Base-by-base conservation (phyloP, 1,140 invertebrate genomes). In the Chrysomallon squamiferum region DNA sequence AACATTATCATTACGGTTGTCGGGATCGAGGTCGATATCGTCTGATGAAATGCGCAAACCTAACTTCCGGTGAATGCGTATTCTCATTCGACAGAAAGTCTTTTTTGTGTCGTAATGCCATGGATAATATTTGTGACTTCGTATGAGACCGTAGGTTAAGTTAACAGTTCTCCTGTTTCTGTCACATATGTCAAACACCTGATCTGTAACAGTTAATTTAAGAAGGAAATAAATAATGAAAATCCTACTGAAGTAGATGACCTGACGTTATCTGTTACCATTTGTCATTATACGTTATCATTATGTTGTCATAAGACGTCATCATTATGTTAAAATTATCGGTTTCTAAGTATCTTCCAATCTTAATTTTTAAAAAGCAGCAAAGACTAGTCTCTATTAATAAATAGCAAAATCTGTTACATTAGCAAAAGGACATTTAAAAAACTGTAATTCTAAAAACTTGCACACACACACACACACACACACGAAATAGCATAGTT, bases 1-100 rank as follows among this genome's bases (percentile, higher is more conserved):
- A 25, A 67, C 1, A 18, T 56, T 18, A 41, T 67, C 65, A 13
- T 45, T 45, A 35, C 25, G 32, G 9, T 5, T 41, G 41, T 57
- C 54, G 2, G 50, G 59, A n/a, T 60, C 35, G n/a, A 67, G 41
- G 41, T 67, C 65, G 22, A 67, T 15, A 41, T 67, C 29, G 4
- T 58, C 20, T 18, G 59, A 41, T 29, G n/a, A 25, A n/a, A 67
- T 43, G 50, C 65, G 59, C 59, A 67, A 43, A 30, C 60, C 60
- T 18, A 32, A 62, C 50, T 62, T 58, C 52, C 52, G 38, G 50
- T 62, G 59, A n/a, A 62, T 59, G 20, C 52, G 59, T 20, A 67
- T 35, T 33, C 59, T 43, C 50, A 45, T 67, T 15, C 59, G 59
- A 59, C 65, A 67, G 1, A 47, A 13, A 9, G 11, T 27, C 11